Conservation (phyloP, 2,888 invertebrate species). For the Apodemia hepburni region DNA sequence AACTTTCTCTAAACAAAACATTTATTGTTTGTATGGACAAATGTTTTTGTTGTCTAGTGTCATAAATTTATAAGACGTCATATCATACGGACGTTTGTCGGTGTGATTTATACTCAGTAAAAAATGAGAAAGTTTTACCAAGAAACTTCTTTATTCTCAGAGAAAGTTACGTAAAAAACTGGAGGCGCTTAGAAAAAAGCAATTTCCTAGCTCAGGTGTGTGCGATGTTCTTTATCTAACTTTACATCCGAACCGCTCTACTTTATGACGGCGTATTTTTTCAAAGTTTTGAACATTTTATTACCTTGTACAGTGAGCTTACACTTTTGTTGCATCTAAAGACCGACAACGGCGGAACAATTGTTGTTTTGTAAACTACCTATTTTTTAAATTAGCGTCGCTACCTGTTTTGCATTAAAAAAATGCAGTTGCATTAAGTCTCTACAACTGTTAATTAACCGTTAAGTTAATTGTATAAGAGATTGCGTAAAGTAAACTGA, state of each 20-base stretch:
- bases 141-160: constrained; percentile 75
- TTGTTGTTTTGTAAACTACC: constrained; percentile 59
- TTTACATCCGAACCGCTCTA: constrained; percentile 77
- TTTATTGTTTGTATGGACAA: constrained; percentile 61
- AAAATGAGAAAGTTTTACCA: constrained; percentile 69
- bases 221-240: constrained; percentile 80
- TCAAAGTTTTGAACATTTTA: constrained; percentile 76
- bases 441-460: constrained; percentile 31
- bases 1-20: constrained; percentile 40
- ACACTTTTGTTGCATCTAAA: constrained; percentile 49
- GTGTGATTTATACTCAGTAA: constrained; percentile 65
- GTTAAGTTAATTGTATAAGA: constrained; percentile 1
- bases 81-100: constrained; percentile 46
- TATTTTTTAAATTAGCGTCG: constrained; percentile 42
- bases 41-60: constrained; percentile 46
- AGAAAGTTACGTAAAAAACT: constrained; percentile 78
- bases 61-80: constrained; percentile 57
- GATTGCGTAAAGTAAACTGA: constrained; percentile 19
- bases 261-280: constrained; percentile 76
- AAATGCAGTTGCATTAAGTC: constrained; percentile 33
- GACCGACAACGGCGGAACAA: constrained; percentile 55
- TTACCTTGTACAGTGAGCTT: constrained; percentile 65
- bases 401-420: constrained; percentile 56
- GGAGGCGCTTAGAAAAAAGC: constrained; percentile 78
- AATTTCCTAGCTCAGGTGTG: constrained; percentile 81